phyloP scores from a whole-genome alignment of 2,797 vertebrate species.

The Florisuga fusca region DNA sequence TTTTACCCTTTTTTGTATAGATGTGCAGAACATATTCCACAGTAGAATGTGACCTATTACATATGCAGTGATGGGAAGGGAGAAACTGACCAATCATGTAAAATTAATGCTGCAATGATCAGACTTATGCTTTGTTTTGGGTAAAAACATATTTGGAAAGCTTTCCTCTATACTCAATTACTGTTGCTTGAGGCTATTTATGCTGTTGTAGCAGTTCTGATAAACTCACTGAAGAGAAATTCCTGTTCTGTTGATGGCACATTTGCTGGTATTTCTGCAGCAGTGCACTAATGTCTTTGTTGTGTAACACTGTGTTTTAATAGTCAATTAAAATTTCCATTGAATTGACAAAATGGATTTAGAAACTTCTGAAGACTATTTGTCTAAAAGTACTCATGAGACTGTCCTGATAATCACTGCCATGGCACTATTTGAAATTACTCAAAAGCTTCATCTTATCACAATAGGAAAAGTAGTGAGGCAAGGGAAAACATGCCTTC shows the following conservation, averaged over 20 bases:
- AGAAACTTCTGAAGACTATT: slow-evolving; percentile 31
- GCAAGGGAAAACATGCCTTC: not conserved
- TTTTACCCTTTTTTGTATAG: not conserved
- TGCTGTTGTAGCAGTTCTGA: not conserved
- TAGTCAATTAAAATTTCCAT: slow-evolving; percentile 58
- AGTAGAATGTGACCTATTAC: not conserved
- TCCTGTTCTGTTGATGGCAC: not conserved
- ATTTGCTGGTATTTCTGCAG: slow-evolving; percentile 35
- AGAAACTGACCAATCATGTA: not conserved
- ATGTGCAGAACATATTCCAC: not conserved
- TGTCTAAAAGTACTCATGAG: slow-evolving; percentile 37
- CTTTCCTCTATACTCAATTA: not conserved
- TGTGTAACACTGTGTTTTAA: slow-evolving; percentile 37
- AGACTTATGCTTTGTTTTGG: not conserved
- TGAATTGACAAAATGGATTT: slow-evolving; percentile 49
- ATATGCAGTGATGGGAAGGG: not conserved
- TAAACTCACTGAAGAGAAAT: slow-evolving; percentile 26
- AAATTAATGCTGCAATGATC: not conserved
- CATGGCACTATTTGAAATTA: not conserved
- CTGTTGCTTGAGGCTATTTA: not conserved
- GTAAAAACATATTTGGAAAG: not conserved
- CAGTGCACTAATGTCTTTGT: slow-evolving; percentile 28
- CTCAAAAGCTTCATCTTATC: slow-evolving; percentile 5
- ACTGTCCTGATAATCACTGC: slow-evolving; percentile 21
- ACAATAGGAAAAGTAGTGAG: not conserved